Evolutionary conservation across 2,888 invertebrate genomes (phyloP), one percentile per base, ranked within the genome.

Genomic region (Plutella xylostella): DNA sequence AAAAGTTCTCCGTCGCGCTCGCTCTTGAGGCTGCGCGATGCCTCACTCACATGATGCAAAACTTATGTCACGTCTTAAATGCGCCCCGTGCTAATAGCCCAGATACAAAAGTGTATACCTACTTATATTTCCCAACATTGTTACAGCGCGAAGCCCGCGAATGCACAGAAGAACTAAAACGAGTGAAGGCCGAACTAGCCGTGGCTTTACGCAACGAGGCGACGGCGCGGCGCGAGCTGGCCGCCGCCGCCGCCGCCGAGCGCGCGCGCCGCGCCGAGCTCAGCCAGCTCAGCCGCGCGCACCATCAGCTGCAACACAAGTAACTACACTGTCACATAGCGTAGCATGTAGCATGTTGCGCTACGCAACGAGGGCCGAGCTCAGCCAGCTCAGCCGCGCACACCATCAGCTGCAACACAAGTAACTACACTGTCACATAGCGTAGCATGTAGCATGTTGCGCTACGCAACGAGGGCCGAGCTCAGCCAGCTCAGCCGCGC

Each of bases 321-420:
- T 91, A 59, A 72, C 86, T 69, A 9, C 25, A 25, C 25, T 5
- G 9, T 5, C 9, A 7, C 6, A 9, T 9, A 25, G 9, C 25
- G 25, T 25, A 5, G 25, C n/a, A n/a, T n/a, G n/a, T n/a, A n/a
- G n/a, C n/a, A n/a, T n/a, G n/a, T n/a, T n/a, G n/a, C n/a, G n/a
- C n/a, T n/a, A n/a, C n/a, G n/a, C n/a, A n/a, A n/a, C n/a, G n/a
- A n/a, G 30, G 47, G 64, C 89, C 56, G 94, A 96, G 72, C 85
- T 93, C 60, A 83, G 86, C 46, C 90, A 90, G 61, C 87, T 95
- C 67, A 92, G 93, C 76, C 90, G 92, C 65, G 94, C 94, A 65
- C 91, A 95, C 68, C 95, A 96, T 60, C 91, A 92, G 65, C 82
- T 96, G 57, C 96, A 96, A 68, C 90, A 90, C 68, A 92, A 92